Conservation (phyloP, 2,888 invertebrate genomes). For the Ophraella communa region DNA sequence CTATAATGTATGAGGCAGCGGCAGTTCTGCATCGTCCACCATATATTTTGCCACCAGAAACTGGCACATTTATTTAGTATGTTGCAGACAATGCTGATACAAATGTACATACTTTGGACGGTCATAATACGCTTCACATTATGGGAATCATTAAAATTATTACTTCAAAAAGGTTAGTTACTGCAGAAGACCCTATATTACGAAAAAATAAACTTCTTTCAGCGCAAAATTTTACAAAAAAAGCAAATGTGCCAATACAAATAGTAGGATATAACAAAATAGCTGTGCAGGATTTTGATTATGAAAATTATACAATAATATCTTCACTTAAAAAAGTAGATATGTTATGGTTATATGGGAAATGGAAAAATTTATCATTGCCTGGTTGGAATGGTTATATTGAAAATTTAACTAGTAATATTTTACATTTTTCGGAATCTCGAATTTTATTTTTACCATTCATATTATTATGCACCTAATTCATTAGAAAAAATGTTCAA, state of each 20-base stretch:
- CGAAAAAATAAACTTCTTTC: background rate
- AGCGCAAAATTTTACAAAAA: background rate
- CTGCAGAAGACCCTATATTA: constrained; percentile 33
- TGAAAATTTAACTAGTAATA: constrained; percentile 30
- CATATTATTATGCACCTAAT: constrained; percentile 37
- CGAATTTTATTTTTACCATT: constrained; percentile 41
- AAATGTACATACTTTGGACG: constrained; percentile 47
- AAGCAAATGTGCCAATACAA: constrained; percentile 30
- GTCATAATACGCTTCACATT: constrained; percentile 46
- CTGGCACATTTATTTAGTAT: constrained; percentile 42
- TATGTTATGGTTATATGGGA: constrained; percentile 42
- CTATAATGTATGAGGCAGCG: constrained; percentile 43
- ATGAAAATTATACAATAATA: constrained; percentile 27
- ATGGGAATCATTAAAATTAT: constrained; percentile 47
- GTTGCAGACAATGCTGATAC: constrained; percentile 49
- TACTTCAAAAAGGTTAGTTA: constrained; percentile 42
- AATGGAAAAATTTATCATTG: constrained; percentile 25
- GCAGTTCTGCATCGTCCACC: constrained; percentile 41
- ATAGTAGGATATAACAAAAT: constrained; percentile 30
- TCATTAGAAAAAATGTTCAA: constrained; percentile 48
- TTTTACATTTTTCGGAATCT: constrained; percentile 37
- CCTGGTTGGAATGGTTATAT: constrained; percentile 43
- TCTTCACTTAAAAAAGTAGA: constrained; percentile 30
- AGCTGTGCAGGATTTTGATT: constrained; percentile 31
- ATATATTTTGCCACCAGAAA: constrained; percentile 36